Evolutionary conservation across 1,140 invertebrate genomes (phyloP), one percentile per base, ranked within the genome.

Genomic region (Branchinecta lindahli): DNA sequence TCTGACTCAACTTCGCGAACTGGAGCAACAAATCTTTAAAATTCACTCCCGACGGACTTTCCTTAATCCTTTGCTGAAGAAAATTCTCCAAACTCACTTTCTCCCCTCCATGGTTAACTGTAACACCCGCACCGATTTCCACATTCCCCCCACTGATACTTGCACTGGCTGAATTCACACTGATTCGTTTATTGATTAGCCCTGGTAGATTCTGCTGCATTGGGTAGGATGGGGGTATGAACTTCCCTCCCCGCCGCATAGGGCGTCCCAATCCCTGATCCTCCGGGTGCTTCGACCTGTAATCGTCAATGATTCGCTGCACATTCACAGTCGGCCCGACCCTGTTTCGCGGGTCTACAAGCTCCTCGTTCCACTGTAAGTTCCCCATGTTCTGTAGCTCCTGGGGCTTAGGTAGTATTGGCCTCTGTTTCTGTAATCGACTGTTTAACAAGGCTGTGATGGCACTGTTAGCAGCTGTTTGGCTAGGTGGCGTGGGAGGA

Each of bases 291-390:
- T 75, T 74, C 66, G 88, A 85, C 71, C 88, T 83, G 75, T 90
- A 89, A 77, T 90, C 88, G 1, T 88, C 88, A 75, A 92, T 91
- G 68, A 92, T 87, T 7, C 88, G 87, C 75, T 87, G 84, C 10
- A 91, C 89, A 77, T 90, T 87, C 66, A 90, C 83, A 44, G 87
- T 87, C 0, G 87, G 84, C 0, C 89, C 86, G 18, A 61, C 52
- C 12, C 52, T 12, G 52, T 61, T 61, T 61, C n/a, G 20, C 20
- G 65, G 68, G 3, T n/a, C 45, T 8, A 15, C 21, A 8, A 47
- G 20, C n/a, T 46, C 45, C 44, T 65, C 68, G 33, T 33, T 46
- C 68, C 69, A n/a, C 15, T 21, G 47, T 20, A 45, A 10, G 6
- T 61, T 61, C 52, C 52, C 52, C 52, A 61, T 61, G 52, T 61